phyloP scores from a whole-genome alignment of 2,797 vertebrate species.

The Neoniphon sammara region DNA sequence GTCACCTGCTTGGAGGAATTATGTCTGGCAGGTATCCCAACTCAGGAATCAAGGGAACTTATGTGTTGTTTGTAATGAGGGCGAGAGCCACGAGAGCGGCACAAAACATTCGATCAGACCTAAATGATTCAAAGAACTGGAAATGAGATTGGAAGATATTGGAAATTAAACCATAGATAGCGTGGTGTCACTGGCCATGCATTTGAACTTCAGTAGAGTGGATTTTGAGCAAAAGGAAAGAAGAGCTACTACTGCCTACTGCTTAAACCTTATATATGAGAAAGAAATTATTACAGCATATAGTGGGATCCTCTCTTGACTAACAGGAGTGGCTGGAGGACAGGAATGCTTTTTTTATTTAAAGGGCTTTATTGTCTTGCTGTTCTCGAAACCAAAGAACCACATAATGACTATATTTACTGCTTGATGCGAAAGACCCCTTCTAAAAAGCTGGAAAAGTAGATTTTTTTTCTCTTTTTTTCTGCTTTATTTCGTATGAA shows the following conservation, averaged over 20 bases:
- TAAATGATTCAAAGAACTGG: slow-evolving; percentile 18
- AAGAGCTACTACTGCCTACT: neutral
- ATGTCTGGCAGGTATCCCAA: neutral
- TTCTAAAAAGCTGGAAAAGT: neutral
- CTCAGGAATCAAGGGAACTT: neutral
- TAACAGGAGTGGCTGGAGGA: neutral
- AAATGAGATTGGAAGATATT: neutral
- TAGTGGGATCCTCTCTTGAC: slow-evolving; percentile 7
- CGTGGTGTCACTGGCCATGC: neutral
- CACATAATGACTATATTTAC: neutral
- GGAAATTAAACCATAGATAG: neutral
- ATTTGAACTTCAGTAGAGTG: slow-evolving; percentile 5
- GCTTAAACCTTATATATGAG: slow-evolving; percentile 15
- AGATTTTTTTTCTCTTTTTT: neutral
- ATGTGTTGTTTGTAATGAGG: neutral
- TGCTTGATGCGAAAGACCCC: neutral
- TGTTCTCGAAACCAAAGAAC: slow-evolving; percentile 12
- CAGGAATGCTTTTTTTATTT: neutral
- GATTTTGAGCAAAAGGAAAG: slow-evolving; percentile 6
- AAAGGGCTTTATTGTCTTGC: slow-evolving; percentile 1
- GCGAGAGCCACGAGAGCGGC: neutral
- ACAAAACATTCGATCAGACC: neutral
- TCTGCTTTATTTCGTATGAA: neutral
- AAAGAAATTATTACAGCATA: neutral
- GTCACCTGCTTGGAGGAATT: no score